Percentiles rank a stretch among this genome's conserved stretches.
These are phyloP conservation scores for Carcina quercana DNA, from an alignment of 2,888 invertebrate species.

Conservation along the genomic window DNA sequence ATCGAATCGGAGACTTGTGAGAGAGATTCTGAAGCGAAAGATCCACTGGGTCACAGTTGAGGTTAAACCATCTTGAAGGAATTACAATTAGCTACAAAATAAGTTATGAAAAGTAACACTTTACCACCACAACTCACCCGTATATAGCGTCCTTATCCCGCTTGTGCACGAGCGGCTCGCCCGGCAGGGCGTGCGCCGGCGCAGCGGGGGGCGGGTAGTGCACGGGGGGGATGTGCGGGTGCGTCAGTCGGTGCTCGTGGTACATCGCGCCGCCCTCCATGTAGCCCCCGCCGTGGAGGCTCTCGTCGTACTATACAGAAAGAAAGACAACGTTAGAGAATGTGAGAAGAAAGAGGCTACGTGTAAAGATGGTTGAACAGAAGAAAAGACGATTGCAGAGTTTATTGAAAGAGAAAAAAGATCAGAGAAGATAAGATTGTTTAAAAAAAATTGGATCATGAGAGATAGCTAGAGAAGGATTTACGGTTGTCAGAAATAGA, in stretches of 20 bases:
- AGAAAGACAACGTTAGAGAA: neutral
- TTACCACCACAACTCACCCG: conserved; percentile 87
- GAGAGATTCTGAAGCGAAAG: too few species aligned
- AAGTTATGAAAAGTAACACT: conserved; percentile 30
- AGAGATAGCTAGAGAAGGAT: too few species aligned
- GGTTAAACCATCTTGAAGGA: neutral
- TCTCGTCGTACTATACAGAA: conserved; percentile 91
- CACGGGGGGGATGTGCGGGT: conserved; percentile 80
- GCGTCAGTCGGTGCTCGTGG: conserved; percentile 88
- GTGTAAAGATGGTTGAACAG: too few species aligned
- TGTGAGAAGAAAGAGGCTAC: too few species aligned
- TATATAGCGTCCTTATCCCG: conserved; percentile 99
- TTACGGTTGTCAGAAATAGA: too few species aligned
- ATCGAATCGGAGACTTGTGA: too few species aligned
- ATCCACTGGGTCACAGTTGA: too few species aligned
- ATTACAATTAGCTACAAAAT: neutral
- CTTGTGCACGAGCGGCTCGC: conserved; percentile 94
- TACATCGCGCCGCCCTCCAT: conserved; percentile 86
- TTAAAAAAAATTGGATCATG: too few species aligned
- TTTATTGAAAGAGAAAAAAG: too few species aligned
- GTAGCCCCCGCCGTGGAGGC: conserved; percentile 89
- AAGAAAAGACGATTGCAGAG: too few species aligned
- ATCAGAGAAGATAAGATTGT: too few species aligned
- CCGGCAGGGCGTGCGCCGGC: conserved; percentile 91
- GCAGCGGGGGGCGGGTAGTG: conserved; percentile 91